These are phyloP conservation scores for Drosophila asahinai DNA, from an alignment of 1,140 invertebrate species.

Conservation along the genomic window DNA sequence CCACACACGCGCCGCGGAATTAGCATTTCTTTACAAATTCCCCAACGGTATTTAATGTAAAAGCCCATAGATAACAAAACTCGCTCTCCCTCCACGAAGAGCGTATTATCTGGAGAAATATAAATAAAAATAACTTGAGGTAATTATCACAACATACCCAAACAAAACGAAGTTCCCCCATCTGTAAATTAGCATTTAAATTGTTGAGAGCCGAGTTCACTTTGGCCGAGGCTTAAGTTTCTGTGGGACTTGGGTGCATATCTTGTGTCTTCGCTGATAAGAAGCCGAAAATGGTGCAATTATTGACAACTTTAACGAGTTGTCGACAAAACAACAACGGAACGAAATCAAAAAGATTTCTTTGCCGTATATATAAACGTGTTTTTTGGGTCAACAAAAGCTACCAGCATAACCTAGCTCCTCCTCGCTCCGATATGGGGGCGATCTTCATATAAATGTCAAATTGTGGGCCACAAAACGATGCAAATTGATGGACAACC, in stretches of 20 bases:
- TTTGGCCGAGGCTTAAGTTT: conserved; percentile 38
- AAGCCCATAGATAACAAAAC: conserved; percentile 62
- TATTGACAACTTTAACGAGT: conserved; percentile 83
- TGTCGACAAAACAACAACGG: conserved; percentile 37
- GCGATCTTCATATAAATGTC: conserved; percentile 51
- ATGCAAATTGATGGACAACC: conserved; percentile 59
- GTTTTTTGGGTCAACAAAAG: conserved; percentile 59
- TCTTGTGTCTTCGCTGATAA: conserved; percentile 56
- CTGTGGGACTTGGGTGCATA: conserved; percentile 16
- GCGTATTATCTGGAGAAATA: conserved; percentile 36
- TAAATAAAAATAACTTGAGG: conserved; percentile 63
- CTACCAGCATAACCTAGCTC: conserved; percentile 45
- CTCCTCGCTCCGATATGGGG: conserved; percentile 17
- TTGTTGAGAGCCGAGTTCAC: conserved; percentile 45
- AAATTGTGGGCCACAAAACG: conserved; percentile 41
- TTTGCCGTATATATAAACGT: conserved; percentile 61
- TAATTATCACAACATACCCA: conserved; percentile 80
- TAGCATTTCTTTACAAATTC: conserved; percentile 80
- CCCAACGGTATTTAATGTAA: conserved; percentile 79
- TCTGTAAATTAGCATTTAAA: conserved; percentile 73
- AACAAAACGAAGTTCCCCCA: conserved; percentile 64
- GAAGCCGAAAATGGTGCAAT: conserved; percentile 80
- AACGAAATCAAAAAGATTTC: conserved; percentile 42
- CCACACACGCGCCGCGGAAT: conserved; percentile 64
- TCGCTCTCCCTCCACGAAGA: conserved; percentile 8